Conservation (phyloP, 2,797 vertebrate species). For the Acipenser transmontanus region DNA sequence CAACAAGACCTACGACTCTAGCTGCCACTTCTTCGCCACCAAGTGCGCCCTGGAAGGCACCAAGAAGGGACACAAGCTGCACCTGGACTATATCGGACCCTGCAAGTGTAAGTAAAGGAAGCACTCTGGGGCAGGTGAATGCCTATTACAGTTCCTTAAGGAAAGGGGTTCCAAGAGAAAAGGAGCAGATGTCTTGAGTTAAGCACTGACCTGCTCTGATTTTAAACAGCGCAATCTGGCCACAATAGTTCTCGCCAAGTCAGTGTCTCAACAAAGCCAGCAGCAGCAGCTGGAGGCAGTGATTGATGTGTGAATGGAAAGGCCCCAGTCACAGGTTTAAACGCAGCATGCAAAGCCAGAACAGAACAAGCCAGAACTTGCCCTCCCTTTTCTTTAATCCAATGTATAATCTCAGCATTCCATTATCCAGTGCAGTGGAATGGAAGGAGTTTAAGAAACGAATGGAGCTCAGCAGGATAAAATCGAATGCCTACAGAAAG, state of each 20-base stretch:
- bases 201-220: not conserved
- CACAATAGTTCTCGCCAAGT: not conserved
- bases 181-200: not conserved
- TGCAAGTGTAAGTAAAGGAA: slow-evolving; percentile 85
- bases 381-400: not conserved
- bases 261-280: slow-evolving; percentile 7
- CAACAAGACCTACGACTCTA: slow-evolving; percentile 94
- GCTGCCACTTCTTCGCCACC: slow-evolving; percentile 96
- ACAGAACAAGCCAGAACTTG: slow-evolving; percentile 35
- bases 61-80: slow-evolving; percentile 98
- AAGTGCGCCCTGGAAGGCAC: slow-evolving; percentile 96
- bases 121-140: not conserved
- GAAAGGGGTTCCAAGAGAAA: not conserved
- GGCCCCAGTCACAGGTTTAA: slow-evolving; percentile 27
- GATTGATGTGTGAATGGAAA: slow-evolving; percentile 27
- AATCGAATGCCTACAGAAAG: too few species aligned
- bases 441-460: too few species aligned
- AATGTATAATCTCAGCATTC: too few species aligned
- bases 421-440: too few species aligned
- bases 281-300: slow-evolving; percentile 5
- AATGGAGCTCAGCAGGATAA: too few species aligned
- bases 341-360: slow-evolving; percentile 3
- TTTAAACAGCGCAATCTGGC: not conserved
- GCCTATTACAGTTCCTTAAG: not conserved
- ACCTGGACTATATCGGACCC: slow-evolving; percentile 94